These are phyloP conservation scores for Parnassius mnemosyne DNA, from an alignment of 2,888 invertebrate species.

Conservation along the genomic window DNA sequence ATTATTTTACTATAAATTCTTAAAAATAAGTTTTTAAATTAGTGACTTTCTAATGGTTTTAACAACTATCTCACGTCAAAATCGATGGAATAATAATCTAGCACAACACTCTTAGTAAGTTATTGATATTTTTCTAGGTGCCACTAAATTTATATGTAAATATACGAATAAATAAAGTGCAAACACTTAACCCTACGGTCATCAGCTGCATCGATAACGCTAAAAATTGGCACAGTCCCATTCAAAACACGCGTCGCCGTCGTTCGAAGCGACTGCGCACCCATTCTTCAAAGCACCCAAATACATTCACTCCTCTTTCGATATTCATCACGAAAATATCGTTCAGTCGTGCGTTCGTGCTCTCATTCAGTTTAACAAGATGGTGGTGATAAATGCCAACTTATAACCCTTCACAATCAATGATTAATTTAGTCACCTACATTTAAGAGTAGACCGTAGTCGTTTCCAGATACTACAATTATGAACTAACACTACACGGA, in stretches of 20 bases:
- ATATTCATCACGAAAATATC: constrained; percentile 30
- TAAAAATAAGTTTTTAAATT: constrained; percentile 75
- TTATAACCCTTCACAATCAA: constrained; percentile 46
- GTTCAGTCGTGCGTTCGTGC: constrained; percentile 27
- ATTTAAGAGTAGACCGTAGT: constrained; percentile 60
- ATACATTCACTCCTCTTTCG: constrained; percentile 33
- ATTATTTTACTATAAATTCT: constrained; percentile 75
- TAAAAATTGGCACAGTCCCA: constrained; percentile 78
- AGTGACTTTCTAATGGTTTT: constrained; percentile 74
- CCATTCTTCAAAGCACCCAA: constrained; percentile 30
- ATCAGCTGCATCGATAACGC: constrained; percentile 72
- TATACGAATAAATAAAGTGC: constrained; percentile 81
- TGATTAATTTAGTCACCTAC: constrained; percentile 58
- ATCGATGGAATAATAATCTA: constrained; percentile 74
- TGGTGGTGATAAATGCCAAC: constrained; percentile 41
- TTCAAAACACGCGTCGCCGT: constrained; percentile 49
- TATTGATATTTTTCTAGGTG: constrained; percentile 81
- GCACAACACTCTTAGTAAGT: constrained; percentile 81
- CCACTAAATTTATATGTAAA: constrained; percentile 78
- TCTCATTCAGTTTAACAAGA: constrained; percentile 35
- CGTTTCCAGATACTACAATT: constrained; percentile 58
- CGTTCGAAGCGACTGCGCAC: constrained; percentile 28
- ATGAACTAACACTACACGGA: constrained; percentile 69
- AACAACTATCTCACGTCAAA: constrained; percentile 71
- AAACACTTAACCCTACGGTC: constrained; percentile 81